Evolutionary conservation across 2,888 invertebrate species (phyloP).

Genomic region (Xestia xanthographa): DNA sequence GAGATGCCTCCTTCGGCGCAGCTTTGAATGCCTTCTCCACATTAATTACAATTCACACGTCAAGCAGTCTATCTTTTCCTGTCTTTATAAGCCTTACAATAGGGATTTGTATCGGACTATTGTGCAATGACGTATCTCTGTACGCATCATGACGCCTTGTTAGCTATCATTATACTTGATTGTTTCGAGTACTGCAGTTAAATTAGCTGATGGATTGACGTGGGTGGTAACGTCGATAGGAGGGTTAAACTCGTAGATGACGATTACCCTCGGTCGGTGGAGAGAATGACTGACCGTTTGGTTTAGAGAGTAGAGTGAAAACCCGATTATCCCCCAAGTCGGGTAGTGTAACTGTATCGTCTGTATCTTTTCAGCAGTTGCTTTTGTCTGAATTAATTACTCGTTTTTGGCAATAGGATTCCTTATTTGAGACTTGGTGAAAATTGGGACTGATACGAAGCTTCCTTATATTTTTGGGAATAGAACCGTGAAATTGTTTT

Average conservation of each 20-base stretch:
- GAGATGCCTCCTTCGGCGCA: neutral
- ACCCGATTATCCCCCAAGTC: neutral
- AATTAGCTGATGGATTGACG: neutral
- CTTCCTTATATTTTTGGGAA: neutral
- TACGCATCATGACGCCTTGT: conserved; percentile 40
- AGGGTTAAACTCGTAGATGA: neutral
- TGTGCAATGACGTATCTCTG: conserved; percentile 44
- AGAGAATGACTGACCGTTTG: neutral
- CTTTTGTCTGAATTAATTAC: neutral
- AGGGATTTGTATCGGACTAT: conserved; percentile 42
- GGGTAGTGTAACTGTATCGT: neutral
- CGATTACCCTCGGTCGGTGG: neutral
- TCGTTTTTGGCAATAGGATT: neutral
- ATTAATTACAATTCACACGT: conserved; percentile 28
- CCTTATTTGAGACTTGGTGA: neutral
- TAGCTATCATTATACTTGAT: conserved; percentile 45
- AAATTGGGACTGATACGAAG: neutral
- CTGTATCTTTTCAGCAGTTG: neutral
- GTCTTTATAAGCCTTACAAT: conserved; percentile 55
- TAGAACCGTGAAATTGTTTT: neutral
- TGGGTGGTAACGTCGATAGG: neutral
- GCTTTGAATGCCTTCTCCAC: conserved; percentile 1
- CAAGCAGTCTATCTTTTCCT: conserved; percentile 39
- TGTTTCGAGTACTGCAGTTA: conserved; percentile 13
- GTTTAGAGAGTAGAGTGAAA: neutral